phyloP scores from a whole-genome alignment of 2,888 invertebrate genomes.

The Atherix ibis region DNA sequence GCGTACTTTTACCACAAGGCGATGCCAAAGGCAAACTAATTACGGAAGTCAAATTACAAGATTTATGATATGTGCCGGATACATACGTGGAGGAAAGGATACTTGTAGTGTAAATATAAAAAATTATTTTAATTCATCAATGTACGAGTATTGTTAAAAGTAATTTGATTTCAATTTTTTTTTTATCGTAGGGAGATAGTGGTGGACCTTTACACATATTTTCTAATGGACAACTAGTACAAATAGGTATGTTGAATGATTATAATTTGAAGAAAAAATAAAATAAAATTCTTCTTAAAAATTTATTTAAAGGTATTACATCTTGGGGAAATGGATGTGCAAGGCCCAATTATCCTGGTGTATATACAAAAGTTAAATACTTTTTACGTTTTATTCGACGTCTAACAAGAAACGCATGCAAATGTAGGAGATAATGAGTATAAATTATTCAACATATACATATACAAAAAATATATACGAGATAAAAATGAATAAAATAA shows the following conservation, averaged over 20 bases:
- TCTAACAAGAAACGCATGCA: too few relatives aligned
- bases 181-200: background rate
- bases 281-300: background rate
- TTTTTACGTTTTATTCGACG: too few relatives aligned
- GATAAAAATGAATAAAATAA: too few relatives aligned
- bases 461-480: too few relatives aligned
- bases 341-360: conserved; percentile 11
- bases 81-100: conserved; percentile 1
- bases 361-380: conserved; percentile 16
- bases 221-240: conserved; percentile 12
- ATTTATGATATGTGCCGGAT: conserved; percentile 6
- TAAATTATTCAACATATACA: too few relatives aligned
- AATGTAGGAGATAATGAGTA: too few relatives aligned
- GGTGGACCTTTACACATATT: conserved; percentile 3
- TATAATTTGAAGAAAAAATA: background rate
- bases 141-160: background rate
- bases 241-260: background rate
- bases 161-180: background rate
- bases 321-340: conserved; percentile 15
- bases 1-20: conserved; percentile 3
- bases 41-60: background rate
- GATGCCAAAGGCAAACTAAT: conserved; percentile 1
- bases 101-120: conserved; percentile 9
- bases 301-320: conserved; percentile 11
- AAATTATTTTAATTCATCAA: background rate